Conservation (phyloP, 1,140 invertebrate species). For the Magallana angulata region DNA sequence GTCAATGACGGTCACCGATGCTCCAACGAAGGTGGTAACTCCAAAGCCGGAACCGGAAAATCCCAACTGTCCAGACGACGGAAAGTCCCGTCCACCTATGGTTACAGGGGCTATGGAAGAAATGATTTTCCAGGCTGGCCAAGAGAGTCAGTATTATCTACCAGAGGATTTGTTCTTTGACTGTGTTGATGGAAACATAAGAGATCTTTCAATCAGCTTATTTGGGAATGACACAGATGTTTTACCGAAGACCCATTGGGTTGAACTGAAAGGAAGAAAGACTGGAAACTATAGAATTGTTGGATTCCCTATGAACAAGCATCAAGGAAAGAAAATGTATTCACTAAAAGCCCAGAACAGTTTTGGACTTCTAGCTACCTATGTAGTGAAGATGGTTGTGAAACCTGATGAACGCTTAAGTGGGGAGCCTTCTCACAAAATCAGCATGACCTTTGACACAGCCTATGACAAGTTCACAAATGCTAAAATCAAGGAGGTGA, state of each 20-base stretch:
- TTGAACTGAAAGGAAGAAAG: conserved; percentile 57
- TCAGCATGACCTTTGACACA: conserved; percentile 88
- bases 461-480: conserved; percentile 87
- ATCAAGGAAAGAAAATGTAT: conserved; percentile 81
- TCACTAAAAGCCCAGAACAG: conserved; percentile 60
- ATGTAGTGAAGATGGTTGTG: conserved; percentile 62
- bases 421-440: conserved; percentile 81
- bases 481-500: conserved; percentile 83
- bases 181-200: conserved; percentile 88
- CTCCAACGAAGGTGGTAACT: conserved; percentile 37
- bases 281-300: conserved; percentile 78
- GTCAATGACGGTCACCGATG: conserved; percentile 60
- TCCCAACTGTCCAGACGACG: conserved; percentile 49
- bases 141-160: conserved; percentile 87
- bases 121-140: conserved; percentile 86
- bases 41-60: not conserved
- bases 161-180: conserved; percentile 93
- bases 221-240: conserved; percentile 82
- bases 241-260: conserved; percentile 62
- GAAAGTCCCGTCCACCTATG: conserved; percentile 48
- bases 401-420: not conserved
- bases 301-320: conserved; percentile 84
- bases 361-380: conserved; percentile 34
- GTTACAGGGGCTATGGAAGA: conserved; percentile 56
- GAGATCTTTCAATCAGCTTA: conserved; percentile 87